A percentile compares a stretch with the other conserved stretches of the same genome.
Evolutionary conservation across 2,888 invertebrate species (phyloP).

Genomic region (Lottia gigantea): DNA sequence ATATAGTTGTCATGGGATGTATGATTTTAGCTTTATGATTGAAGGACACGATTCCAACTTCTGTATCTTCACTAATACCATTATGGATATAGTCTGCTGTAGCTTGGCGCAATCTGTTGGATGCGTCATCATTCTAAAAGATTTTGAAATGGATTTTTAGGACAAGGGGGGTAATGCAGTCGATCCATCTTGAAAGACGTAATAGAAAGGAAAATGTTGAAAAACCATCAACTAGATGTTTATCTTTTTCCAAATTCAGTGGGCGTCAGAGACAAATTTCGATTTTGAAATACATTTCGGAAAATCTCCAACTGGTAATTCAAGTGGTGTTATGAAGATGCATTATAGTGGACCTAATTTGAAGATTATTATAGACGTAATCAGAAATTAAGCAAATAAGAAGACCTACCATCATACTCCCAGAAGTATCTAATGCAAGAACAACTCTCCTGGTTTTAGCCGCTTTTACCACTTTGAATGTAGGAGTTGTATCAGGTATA

Average conservation of each 20-base stretch:
- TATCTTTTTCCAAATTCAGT: too few relatives aligned
- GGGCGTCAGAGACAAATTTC: too few relatives aligned
- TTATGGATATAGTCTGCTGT: conserved; percentile 33
- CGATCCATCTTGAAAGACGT: too few relatives aligned
- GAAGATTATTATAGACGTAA: too few relatives aligned
- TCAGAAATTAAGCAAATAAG: too few relatives aligned
- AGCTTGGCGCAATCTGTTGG: conserved; percentile 27
- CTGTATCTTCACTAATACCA: conserved; percentile 23
- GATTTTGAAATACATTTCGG: too few relatives aligned
- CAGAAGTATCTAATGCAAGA: conserved; percentile 41
- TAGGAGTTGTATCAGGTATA: conserved; percentile 32
- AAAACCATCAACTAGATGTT: too few relatives aligned
- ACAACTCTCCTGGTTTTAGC: conserved; percentile 31
- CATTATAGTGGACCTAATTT: too few relatives aligned
- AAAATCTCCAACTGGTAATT: too few relatives aligned
- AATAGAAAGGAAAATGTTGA: too few relatives aligned
- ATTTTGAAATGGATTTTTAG: not conserved
- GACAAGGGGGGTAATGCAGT: too few relatives aligned
- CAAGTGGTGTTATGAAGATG: too few relatives aligned
- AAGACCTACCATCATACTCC: conserved; percentile 29
- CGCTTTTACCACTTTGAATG: conserved; percentile 41
- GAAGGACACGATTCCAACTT: conserved; percentile 28
- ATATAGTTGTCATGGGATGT: conserved; percentile 21
- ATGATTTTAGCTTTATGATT: conserved; percentile 20
- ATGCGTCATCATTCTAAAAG: not conserved